Percentiles rank a stretch among this genome's conserved stretches.
Conservation (phyloP, 2,113 vertebrate species). For the Cyanocitta stelleri region DNA sequence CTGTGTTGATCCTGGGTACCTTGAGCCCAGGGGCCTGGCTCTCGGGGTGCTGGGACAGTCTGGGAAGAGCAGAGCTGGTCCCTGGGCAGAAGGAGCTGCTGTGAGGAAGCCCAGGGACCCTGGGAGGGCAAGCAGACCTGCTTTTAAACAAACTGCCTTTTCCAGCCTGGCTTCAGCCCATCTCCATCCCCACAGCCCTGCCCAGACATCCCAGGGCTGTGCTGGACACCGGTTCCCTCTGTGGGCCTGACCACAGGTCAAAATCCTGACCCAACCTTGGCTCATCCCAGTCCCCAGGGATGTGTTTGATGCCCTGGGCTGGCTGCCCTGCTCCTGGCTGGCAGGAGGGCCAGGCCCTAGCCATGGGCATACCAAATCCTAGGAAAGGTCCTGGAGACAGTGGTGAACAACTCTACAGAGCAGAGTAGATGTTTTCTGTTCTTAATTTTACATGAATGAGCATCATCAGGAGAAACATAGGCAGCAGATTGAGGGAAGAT, state of each 20-base stretch:
- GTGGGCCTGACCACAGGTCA: not conserved
- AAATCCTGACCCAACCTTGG: not conserved
- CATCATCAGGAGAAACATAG: not conserved
- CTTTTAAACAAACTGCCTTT: not conserved
- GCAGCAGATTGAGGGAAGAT: not conserved
- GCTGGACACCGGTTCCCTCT: accelerated
- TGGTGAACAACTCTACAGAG: not conserved
- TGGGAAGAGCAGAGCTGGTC: not conserved
- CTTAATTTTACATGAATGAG: not conserved
- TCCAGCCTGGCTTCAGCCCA: not conserved
- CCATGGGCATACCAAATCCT: not conserved
- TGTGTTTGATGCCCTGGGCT: not conserved
- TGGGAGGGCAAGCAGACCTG: not conserved
- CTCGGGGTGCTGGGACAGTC: not conserved
- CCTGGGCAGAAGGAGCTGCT: not conserved
- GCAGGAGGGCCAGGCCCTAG: no score
- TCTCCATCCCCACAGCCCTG: not conserved
- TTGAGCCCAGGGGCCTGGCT: not conserved
- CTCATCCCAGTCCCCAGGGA: not conserved
- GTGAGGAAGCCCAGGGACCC: not conserved
- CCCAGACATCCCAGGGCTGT: not conserved
- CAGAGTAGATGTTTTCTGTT: not conserved
- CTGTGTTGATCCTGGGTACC: not conserved
- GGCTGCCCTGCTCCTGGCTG: not conserved
- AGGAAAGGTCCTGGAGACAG: not conserved